Base-by-base conservation (phyloP, 2,888 invertebrate species). In the Luperina testacea region DNA sequence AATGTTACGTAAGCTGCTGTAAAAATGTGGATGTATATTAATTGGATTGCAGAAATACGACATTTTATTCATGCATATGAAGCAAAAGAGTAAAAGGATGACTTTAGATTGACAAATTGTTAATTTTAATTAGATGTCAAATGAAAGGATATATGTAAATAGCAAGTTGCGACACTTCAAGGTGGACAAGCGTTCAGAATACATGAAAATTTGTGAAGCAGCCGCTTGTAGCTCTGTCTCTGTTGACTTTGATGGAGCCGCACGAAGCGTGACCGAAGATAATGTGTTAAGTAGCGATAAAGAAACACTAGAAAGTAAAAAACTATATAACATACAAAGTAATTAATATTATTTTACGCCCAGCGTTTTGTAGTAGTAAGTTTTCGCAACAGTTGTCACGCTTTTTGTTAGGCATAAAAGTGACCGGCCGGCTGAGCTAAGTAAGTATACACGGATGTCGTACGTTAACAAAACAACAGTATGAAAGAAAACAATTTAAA, bases 251-350 rank as follows among this genome's bases (percentile, higher is more conserved):
- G 91, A 94, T 92, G 91, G 83, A 92, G 89, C 83, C 90, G 91
- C 91, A 82, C 92, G 91, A 91, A 92, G 92, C 94, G 93, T 94
- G 91, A 93, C 94, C 89, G 86, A 89, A 93, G 93, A 93, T 93
- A 94, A 94, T 89, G 91, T 90, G 90, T 88, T 90, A 92, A 92
- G 91, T 83, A 91, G 85, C 90, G 88, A 91, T 91, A 92, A 93
- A 91, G 88, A 91, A 89, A 90, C 86, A 87, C 89, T 91, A 93
- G 93, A 94, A 93, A 94, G 93, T 87, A 87, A 91, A n/a, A 89
- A 82, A 87, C 83, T 53, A 73, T 20, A 79, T 77, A 80, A 75
- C 85, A 81, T 83, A 72, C 72, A 87, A 80, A 67, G 45, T 80
- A 81, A 83, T 82, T 81, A 83, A 82, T 73, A 78, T 78, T 73